Conservation (phyloP, 2,797 vertebrate genomes). For the Esox lucius region DNA sequence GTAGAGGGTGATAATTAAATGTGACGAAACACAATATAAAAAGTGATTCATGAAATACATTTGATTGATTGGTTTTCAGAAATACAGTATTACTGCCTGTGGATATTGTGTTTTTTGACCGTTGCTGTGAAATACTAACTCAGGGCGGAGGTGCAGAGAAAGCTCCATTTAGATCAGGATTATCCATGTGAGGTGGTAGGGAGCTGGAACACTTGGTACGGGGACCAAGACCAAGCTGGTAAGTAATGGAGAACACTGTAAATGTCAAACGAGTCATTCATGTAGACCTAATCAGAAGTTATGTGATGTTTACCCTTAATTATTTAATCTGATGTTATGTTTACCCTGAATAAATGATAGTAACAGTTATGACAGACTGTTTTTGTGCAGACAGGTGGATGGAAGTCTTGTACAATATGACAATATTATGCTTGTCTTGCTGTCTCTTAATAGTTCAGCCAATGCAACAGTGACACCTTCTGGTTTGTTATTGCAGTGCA, state of each 20-base stretch:
- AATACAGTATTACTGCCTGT: background rate
- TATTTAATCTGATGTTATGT: background rate
- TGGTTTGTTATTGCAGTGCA: constrained; percentile 80
- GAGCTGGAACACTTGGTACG: constrained; percentile 98
- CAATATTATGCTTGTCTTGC: background rate
- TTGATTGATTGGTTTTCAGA: too few species aligned
- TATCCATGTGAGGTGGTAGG: constrained; percentile 94
- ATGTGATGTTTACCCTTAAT: background rate
- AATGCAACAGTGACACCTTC: constrained; percentile 63
- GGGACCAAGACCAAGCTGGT: constrained; percentile 97
- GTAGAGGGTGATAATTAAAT: background rate
- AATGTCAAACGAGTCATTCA: background rate
- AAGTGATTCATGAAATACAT: too few species aligned
- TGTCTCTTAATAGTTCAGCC: background rate
- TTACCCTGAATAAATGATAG: background rate
- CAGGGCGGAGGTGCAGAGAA: constrained; percentile 86
- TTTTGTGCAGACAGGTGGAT: background rate
- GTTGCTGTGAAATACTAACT: constrained; percentile 1
- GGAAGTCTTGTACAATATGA: background rate
- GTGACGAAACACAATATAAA: too few species aligned
- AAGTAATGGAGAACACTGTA: constrained; percentile 37
- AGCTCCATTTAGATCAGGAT: constrained; percentile 82
- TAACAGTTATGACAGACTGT: background rate
- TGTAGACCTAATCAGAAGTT: background rate
- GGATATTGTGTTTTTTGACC: background rate